Evolutionary conservation across 1,140 invertebrate species (phyloP).

Genomic region (Bombus confusus): DNA sequence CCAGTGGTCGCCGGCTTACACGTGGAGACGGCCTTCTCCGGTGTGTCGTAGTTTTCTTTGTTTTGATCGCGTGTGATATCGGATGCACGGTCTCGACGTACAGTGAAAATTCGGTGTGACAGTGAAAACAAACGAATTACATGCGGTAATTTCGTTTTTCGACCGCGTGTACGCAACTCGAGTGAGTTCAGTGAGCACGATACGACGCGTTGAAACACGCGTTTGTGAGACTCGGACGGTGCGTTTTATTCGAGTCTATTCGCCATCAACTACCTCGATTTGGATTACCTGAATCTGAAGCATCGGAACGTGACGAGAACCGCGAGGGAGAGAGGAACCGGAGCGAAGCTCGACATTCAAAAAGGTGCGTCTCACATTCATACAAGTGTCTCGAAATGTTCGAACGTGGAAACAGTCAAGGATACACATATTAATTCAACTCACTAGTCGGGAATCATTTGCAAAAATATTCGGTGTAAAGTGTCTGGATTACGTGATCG

Average conservation of each 20-base stretch:
- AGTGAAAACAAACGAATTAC: slow-evolving; percentile 10
- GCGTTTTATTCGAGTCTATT: background rate
- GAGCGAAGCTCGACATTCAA: background rate
- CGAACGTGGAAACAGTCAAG: background rate
- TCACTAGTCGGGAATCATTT: background rate
- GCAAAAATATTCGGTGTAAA: background rate
- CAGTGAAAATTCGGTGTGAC: slow-evolving; percentile 33
- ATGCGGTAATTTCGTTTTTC: background rate
- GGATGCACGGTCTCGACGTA: background rate
- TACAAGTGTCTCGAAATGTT: background rate
- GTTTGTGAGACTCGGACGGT: slow-evolving; percentile 29
- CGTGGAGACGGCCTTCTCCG: slow-evolving; percentile 57
- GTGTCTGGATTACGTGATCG: background rate
- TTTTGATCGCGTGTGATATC: slow-evolving; percentile 43
- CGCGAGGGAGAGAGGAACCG: background rate
- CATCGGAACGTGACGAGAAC: background rate
- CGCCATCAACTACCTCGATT: background rate
- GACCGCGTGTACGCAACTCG: background rate
- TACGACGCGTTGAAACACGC: background rate
- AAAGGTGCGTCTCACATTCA: slow-evolving; percentile 30
- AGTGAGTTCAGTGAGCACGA: slow-evolving; percentile 31
- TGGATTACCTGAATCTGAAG: slow-evolving; percentile 46
- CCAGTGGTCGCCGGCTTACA: slow-evolving; percentile 58
- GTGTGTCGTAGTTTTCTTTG: slow-evolving; percentile 35
- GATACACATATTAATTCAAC: background rate